Evolutionary conservation across 1,140 invertebrate species (phyloP), one percentile per base, ranked within the genome.

Genomic region (Drosophila pruinosa): DNA sequence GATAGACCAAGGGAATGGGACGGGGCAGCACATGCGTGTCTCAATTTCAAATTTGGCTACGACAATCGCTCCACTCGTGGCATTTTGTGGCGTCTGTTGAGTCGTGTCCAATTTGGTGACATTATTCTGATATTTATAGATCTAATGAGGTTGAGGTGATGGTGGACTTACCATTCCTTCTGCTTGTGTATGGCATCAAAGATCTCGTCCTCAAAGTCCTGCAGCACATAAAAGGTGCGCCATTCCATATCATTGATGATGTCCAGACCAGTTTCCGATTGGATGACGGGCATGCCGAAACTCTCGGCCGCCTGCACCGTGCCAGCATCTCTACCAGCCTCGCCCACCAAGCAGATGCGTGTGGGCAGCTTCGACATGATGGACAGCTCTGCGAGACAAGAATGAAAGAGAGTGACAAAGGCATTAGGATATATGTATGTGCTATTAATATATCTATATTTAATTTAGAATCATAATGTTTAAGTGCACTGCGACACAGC

Each of bases 161-260:
- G n/a, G 43, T 15, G 7, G 5, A 90, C 82, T 88, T 89, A 94
- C 93, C 93, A 93, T 89, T 94, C 94, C 72, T 94, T 93, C 54
- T 92, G 93, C 90, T 94, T 94, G 65, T 93, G 92, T 65, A 96
- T 92, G 65, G 91, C 91, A 62, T 94, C 93, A 91, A 93, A 96
- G 70, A 93, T 92, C 58, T 93, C 92, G 26, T 94, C 94, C 75
- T 95, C 94, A 79, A 96, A 96, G 70, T 94, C 93, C 45, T 94
- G 93, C 43, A 96, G 72, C 69, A 97, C 92, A 91, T 95, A 97
- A 74, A 95, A 93, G 36, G 95, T 96, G 64, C 94, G 94, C 91
- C 93, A 94, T 6, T 91, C 89, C 38, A 91, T 92, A 72, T 94
- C 94, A 4, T 92, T 92, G 41, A 93, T 52, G 89, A 93, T 93